phyloP scores from a whole-genome alignment of 1,140 invertebrate species.

The Ericerus pela region DNA sequence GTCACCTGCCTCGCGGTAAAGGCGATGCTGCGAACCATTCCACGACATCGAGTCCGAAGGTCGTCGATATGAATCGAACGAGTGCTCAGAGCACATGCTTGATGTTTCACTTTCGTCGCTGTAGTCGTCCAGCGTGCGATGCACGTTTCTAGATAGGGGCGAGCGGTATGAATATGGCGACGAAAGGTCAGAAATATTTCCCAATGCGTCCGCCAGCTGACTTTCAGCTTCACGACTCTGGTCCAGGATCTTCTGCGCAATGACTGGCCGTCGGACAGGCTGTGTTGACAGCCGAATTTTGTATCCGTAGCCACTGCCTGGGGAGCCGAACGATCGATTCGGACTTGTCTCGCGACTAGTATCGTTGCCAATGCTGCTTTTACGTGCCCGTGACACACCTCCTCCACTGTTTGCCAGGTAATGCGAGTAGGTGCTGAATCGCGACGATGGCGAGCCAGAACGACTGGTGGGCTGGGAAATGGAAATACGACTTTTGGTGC shows the following conservation, averaged over 20 bases:
- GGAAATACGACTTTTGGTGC: conserved; percentile 43
- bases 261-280: conserved; percentile 40
- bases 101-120: conserved; percentile 88
- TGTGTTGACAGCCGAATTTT: too few species aligned
- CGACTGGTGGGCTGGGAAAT: conserved; percentile 52
- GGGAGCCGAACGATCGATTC: conserved; percentile 29
- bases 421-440: conserved; percentile 52
- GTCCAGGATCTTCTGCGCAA: conserved; percentile 67
- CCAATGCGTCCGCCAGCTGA: conserved; percentile 58
- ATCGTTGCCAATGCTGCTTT: conserved; percentile 49
- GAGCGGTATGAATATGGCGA: conserved; percentile 1
- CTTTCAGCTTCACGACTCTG: conserved; percentile 80
- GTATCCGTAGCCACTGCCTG: too few species aligned
- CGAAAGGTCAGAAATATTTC: conserved; percentile 28
- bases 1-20: conserved; percentile 49
- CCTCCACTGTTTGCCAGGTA: conserved; percentile 34
- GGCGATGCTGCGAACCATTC: conserved; percentile 60
- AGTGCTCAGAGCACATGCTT: conserved; percentile 83
- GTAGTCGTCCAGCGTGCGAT: conserved; percentile 43
- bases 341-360: conserved; percentile 52
- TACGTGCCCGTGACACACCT: conserved; percentile 27
- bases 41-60: conserved; percentile 31
- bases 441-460: conserved; percentile 72
- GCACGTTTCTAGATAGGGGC: conserved; percentile 14
- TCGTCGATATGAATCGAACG: conserved; percentile 43